These are phyloP conservation scores for Arvicanthis niloticus DNA, from an alignment of 2,113 vertebrate genomes.

Conservation along the genomic window DNA sequence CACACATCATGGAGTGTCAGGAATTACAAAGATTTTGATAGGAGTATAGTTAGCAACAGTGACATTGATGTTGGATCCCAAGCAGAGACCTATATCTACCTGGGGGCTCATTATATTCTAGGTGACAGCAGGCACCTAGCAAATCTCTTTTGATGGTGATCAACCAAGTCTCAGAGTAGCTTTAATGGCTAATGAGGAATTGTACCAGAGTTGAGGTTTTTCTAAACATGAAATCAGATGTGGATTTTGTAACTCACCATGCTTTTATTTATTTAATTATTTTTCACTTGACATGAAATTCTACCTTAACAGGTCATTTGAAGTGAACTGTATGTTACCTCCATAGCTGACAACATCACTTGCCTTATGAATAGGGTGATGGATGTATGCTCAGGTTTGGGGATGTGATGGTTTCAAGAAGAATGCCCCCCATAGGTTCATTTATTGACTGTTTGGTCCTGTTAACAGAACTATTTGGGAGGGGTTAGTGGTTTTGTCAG, in stretches of 20 bases:
- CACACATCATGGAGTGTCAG: slow-evolving; percentile 51
- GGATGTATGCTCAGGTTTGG: neutral
- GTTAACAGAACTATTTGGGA: neutral
- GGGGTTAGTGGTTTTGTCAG: neutral
- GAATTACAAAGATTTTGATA: slow-evolving; percentile 67
- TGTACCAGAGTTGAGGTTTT: slow-evolving; percentile 22
- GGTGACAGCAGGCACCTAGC: slow-evolving; percentile 59
- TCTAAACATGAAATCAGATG: slow-evolving; percentile 42
- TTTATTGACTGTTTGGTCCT: neutral
- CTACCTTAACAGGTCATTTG: slow-evolving; percentile 13
- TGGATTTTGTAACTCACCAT: neutral
- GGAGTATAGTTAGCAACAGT: slow-evolving; percentile 72
- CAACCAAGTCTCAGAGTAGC: slow-evolving; percentile 32
- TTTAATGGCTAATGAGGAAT: slow-evolving; percentile 60
- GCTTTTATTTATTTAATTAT: slow-evolving; percentile 53
- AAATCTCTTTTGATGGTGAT: slow-evolving; percentile 75
- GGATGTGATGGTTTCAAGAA: neutral
- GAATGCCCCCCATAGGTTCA: neutral
- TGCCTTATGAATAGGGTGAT: neutral
- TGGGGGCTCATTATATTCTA: slow-evolving; percentile 66
- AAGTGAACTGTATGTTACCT: slow-evolving; percentile 1
- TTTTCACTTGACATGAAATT: neutral
- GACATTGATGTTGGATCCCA: slow-evolving; percentile 62
- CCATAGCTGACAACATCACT: neutral
- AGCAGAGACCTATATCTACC: slow-evolving; percentile 49